These are phyloP conservation scores for Nyctereutes procyonoides DNA, from an alignment of 2,113 vertebrate genomes.

Conservation along the genomic window DNA sequence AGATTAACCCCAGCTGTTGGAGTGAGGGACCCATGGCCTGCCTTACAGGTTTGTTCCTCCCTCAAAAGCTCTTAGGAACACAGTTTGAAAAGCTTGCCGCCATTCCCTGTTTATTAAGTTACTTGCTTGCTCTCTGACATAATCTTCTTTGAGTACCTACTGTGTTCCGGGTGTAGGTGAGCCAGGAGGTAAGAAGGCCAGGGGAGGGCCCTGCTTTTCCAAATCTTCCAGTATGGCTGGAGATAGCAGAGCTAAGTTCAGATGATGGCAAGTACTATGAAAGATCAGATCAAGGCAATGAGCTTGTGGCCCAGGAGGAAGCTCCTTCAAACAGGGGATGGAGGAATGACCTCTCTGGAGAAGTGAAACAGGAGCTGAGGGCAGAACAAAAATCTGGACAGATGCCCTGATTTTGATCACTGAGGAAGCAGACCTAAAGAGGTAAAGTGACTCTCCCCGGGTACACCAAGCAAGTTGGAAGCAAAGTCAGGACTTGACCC, in stretches of 20 bases:
- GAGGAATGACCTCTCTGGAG: background rate
- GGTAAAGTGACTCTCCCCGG: background rate
- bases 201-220: no score
- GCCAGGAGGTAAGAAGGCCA: background rate
- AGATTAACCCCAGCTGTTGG: background rate
- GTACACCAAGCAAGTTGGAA: background rate
- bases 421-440: background rate
- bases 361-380: background rate
- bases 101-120: background rate
- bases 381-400: background rate
- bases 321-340: background rate
- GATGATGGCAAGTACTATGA: background rate
- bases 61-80: background rate
- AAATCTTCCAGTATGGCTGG: background rate
- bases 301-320: background rate
- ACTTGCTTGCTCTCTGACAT: background rate
- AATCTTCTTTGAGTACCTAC: background rate
- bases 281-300: no score
- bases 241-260: background rate
- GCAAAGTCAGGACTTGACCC: background rate
- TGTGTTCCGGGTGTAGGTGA: background rate
- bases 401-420: background rate
- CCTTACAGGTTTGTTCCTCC: background rate
- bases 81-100: background rate
- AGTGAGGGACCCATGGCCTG: background rate